These are phyloP conservation scores for Procambarus virginalis DNA, from an alignment of 1,140 invertebrate genomes.

Conservation along the genomic window DNA sequence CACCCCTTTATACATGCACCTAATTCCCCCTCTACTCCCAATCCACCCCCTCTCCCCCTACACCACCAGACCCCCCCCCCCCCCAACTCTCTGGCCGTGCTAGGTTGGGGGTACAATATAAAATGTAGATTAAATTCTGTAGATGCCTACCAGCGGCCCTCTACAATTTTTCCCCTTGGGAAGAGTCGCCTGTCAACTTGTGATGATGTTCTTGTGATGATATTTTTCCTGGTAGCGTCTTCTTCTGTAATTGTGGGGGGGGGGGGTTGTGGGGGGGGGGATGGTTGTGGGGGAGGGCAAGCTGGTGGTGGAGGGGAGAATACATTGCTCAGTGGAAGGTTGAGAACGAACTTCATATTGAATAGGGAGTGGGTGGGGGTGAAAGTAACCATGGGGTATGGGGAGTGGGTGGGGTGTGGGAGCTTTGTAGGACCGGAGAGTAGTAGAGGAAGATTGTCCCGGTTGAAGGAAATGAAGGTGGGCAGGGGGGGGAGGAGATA, in stretches of 20 bases:
- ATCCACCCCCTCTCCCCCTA: too few species aligned
- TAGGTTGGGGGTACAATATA: constrained; percentile 41
- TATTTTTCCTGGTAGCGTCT: not conserved
- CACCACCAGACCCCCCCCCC: not conserved
- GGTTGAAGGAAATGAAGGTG: not conserved
- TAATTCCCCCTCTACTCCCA: too few species aligned
- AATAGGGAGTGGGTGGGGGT: not conserved
- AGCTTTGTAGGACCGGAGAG: not conserved
- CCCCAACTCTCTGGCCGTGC: not conserved
- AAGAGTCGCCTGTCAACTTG: constrained; percentile 16
- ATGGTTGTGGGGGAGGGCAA: not conserved
- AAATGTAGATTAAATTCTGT: constrained; percentile 66
- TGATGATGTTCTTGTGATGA: constrained; percentile 45
- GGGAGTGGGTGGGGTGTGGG: not conserved
- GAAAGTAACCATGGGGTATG: not conserved
- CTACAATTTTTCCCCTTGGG: constrained; percentile 28
- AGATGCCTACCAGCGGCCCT: constrained; percentile 39
- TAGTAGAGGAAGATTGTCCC: not conserved
- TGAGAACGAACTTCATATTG: too few species aligned
- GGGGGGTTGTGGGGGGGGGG: not conserved
- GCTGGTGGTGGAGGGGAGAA: not conserved
- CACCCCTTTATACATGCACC: too few species aligned
- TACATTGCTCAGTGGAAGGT: not conserved
- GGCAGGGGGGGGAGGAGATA: not conserved
- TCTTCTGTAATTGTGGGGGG: not conserved